Percentiles rank a stretch among this genome's conserved stretches.
Evolutionary conservation across 2,797 vertebrate species (phyloP).

Genomic region (Rhincodon typus): DNA sequence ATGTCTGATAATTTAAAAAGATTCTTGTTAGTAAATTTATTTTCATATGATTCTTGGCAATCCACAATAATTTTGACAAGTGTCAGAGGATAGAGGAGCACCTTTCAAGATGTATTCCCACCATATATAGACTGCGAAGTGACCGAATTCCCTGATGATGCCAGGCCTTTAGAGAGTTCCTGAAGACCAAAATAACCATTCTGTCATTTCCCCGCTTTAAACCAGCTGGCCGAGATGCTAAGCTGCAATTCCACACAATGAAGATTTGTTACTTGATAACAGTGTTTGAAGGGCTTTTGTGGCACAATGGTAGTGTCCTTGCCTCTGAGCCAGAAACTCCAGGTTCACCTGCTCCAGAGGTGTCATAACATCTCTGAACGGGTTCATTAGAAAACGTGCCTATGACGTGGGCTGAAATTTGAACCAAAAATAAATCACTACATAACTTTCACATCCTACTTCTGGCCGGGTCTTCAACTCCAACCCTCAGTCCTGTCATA

Average conservation of each 20-base stretch:
- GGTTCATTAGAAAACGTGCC: background rate
- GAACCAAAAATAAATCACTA: background rate
- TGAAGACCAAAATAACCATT: background rate
- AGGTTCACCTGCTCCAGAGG: too few species aligned
- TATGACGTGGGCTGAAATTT: background rate
- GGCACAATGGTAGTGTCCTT: too few species aligned
- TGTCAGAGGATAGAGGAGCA: background rate
- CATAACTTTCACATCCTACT: background rate
- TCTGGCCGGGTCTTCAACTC: background rate
- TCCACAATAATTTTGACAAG: background rate
- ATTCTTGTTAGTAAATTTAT: background rate
- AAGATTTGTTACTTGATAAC: too few species aligned
- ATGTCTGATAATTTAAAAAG: background rate
- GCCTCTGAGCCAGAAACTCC: too few species aligned
- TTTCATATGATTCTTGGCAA: background rate
- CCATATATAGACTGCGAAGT: background rate
- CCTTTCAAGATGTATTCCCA: background rate
- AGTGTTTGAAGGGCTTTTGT: too few species aligned
- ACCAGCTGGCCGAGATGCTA: background rate
- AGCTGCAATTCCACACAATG: background rate
- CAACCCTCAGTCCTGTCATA: background rate
- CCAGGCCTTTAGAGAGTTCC: background rate
- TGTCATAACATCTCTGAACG: too few species aligned
- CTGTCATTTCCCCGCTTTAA: background rate
- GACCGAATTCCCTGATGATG: background rate